These are phyloP conservation scores for Phataginus tetradactyla DNA, from an alignment of 2,797 vertebrate species.

Conservation along the genomic window DNA sequence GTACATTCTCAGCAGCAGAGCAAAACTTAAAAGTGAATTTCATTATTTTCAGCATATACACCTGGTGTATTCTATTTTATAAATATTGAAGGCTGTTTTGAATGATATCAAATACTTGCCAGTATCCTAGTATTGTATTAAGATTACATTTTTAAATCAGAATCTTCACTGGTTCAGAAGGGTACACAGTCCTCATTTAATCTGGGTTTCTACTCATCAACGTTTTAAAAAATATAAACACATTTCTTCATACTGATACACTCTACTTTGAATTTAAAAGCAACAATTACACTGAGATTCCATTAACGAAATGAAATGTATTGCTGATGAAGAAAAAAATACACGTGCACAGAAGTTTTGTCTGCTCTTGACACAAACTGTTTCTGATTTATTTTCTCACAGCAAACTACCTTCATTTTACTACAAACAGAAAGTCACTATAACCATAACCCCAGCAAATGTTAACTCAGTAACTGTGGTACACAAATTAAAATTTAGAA, in stretches of 20 bases:
- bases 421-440: not conserved
- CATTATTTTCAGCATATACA: not conserved
- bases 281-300: not conserved
- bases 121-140: not conserved
- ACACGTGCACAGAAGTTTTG: not conserved
- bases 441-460: not conserved
- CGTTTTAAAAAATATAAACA: slow-evolving; percentile 17
- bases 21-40: not conserved
- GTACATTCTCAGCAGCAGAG: not conserved
- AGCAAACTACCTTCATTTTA: not conserved
- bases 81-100: slow-evolving; percentile 25
- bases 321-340: not conserved
- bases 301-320: not conserved
- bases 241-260: slow-evolving; percentile 22
- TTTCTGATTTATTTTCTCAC: not conserved
- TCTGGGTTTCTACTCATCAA: not conserved
- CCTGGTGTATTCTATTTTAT: not conserved
- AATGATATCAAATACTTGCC: not conserved
- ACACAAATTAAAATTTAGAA: not conserved
- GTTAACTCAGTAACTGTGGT: not conserved
- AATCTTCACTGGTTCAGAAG: not conserved
- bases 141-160: slow-evolving; percentile 29
- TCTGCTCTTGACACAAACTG: not conserved
- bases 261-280: slow-evolving; percentile 21
- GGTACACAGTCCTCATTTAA: not conserved